A percentile compares a stretch with the other conserved stretches of the same genome.
Evolutionary conservation across 2,888 invertebrate genomes (phyloP).

Genomic region (Lepidocyrtoides sp.): DNA sequence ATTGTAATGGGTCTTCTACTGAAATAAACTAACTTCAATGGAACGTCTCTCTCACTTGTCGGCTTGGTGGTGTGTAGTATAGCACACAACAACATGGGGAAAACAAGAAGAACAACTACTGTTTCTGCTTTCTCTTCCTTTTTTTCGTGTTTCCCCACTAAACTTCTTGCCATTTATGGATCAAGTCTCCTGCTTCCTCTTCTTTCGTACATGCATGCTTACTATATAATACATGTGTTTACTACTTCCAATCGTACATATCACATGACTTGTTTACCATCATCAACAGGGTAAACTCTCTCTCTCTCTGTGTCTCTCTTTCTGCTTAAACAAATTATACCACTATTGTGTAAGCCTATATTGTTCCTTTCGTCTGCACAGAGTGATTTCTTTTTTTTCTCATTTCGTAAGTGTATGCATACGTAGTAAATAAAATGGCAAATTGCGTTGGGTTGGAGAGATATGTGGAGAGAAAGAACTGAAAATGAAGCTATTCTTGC

Average conservation of each 20-base stretch:
- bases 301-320: background rate
- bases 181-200: constrained; percentile 62
- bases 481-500: constrained; percentile 71
- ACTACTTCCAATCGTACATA: background rate
- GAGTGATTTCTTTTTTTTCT: constrained; percentile 52
- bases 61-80: constrained; percentile 39
- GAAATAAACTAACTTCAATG: constrained; percentile 73
- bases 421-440: constrained; percentile 72
- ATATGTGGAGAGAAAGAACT: constrained; percentile 22
- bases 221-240: background rate
- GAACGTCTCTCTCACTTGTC: constrained; percentile 48
- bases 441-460: constrained; percentile 64
- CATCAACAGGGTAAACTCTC: constrained; percentile 52
- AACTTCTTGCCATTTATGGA: constrained; percentile 73
- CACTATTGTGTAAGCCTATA: background rate
- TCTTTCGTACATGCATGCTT: constrained; percentile 25
- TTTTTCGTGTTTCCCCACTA: constrained; percentile 30
- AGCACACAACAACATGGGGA: constrained; percentile 42
- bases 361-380: background rate
- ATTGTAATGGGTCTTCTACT: constrained; percentile 71
- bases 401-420: constrained; percentile 75
- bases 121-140: background rate
- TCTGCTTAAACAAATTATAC: no score
- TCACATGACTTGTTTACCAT: constrained; percentile 48
- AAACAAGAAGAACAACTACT: constrained; percentile 48